These are phyloP conservation scores for Gallirallus australis DNA, from an alignment of 2,797 vertebrate genomes.

Conservation along the genomic window DNA sequence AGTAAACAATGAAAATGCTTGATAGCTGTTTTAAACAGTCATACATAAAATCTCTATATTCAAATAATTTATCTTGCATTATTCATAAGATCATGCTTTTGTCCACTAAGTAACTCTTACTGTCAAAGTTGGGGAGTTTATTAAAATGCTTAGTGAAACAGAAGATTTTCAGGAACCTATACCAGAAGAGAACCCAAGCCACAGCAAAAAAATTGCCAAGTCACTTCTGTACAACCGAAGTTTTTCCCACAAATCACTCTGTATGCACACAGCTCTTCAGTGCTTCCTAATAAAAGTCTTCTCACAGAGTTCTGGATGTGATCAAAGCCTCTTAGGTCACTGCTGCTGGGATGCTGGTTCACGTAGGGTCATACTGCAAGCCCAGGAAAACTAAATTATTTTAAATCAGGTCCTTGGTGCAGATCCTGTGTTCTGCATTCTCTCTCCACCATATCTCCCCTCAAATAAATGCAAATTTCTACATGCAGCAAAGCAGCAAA, in stretches of 20 bases:
- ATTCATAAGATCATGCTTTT: not conserved
- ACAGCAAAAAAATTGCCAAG: not conserved
- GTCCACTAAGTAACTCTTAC: not conserved
- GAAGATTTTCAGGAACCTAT: not conserved
- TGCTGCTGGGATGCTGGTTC: not conserved
- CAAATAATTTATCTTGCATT: not conserved
- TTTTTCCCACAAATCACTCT: not conserved
- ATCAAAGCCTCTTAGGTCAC: conserved; percentile 9
- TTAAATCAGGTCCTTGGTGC: not conserved
- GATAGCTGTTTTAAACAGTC: not conserved
- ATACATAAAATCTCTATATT: not conserved
- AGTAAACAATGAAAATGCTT: not conserved
- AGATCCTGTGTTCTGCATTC: not conserved
- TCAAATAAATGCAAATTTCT: not conserved
- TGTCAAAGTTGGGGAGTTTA: not conserved
- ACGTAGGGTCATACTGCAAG: not conserved
- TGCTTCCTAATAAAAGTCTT: not conserved
- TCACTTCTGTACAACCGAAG: not conserved
- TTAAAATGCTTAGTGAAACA: not conserved
- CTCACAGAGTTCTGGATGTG: not conserved
- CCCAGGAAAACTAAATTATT: not conserved
- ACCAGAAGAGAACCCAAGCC: not conserved
- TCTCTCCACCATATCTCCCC: not conserved
- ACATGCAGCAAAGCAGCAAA: not conserved
- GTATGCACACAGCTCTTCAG: not conserved